Conservation (phyloP, 2,797 vertebrate genomes). For the Glyptemys insculpta region DNA sequence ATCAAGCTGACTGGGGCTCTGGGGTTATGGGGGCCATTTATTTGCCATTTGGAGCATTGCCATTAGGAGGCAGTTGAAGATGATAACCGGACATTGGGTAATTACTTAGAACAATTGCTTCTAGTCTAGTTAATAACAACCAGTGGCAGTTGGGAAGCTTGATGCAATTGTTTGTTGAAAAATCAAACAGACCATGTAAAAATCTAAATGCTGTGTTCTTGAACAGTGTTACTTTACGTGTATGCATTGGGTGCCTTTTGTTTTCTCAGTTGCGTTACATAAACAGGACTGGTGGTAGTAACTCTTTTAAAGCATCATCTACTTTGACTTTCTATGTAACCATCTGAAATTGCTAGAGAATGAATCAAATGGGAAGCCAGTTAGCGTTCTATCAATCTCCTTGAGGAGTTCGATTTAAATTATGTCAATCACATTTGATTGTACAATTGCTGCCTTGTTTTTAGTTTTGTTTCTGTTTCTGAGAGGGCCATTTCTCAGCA, state of each 20-base stretch:
- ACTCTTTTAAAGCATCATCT: neutral
- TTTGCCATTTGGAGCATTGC: neutral
- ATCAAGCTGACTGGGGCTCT: neutral
- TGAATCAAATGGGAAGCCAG: constrained; percentile 20
- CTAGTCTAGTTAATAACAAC: neutral
- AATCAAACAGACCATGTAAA: neutral
- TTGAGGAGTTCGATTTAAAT: constrained; percentile 1
- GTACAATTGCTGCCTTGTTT: neutral
- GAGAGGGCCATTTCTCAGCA: neutral
- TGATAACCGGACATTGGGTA: neutral
- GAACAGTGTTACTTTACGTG: neutral
- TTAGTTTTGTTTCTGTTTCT: neutral
- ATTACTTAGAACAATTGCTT: neutral
- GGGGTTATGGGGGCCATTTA: neutral
- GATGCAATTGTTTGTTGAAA: neutral
- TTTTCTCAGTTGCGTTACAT: neutral
- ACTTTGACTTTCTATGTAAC: constrained; percentile 18
- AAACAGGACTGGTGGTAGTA: neutral
- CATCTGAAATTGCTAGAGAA: constrained; percentile 28
- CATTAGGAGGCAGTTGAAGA: neutral
- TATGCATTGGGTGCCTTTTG: neutral
- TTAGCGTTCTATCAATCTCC: neutral
- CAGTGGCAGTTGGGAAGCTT: neutral
- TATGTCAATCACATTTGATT: accelerated
- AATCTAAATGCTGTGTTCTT: neutral